These are phyloP conservation scores for Heterodera filipjevi DNA, from an alignment of 2,888 invertebrate genomes.

Conservation along the genomic window DNA sequence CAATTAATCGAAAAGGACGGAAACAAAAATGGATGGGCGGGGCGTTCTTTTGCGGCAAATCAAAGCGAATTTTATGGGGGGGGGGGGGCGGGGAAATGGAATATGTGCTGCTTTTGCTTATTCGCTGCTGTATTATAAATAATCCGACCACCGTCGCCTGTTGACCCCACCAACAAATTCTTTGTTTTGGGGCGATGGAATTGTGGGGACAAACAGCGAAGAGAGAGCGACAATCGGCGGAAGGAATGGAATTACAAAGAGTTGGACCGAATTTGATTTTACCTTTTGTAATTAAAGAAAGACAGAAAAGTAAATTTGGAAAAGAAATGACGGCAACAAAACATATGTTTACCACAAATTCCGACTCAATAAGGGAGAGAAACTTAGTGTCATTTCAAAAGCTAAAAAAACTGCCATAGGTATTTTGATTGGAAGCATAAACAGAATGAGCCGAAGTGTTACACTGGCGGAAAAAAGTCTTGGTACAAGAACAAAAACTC, in stretches of 20 bases:
- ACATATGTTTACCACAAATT: too few species aligned
- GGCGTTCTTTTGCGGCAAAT: neutral
- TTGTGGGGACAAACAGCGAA: neutral
- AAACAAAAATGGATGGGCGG: neutral
- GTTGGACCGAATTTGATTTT: neutral
- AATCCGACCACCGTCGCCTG: constrained; percentile 1
- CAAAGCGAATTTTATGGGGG: neutral
- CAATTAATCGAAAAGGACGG: too few species aligned
- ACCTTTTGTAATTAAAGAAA: too few species aligned
- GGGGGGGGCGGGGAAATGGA: neutral
- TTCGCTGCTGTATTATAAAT: neutral
- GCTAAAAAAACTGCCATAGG: too few species aligned
- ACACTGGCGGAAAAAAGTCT: too few species aligned
- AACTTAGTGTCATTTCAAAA: too few species aligned
- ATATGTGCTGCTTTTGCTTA: neutral
- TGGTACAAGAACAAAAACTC: too few species aligned
- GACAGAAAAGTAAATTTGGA: too few species aligned
- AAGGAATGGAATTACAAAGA: neutral
- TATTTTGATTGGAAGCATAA: too few species aligned
- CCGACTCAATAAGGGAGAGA: too few species aligned
- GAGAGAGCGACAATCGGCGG: neutral
- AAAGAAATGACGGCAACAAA: too few species aligned
- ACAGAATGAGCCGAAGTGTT: too few species aligned
- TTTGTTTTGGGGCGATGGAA: neutral
- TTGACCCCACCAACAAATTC: neutral